Percentiles rank a stretch among this genome's conserved stretches.
Conservation (phyloP, 2,888 invertebrate genomes). For the Gymnosoma rotundatum region DNA sequence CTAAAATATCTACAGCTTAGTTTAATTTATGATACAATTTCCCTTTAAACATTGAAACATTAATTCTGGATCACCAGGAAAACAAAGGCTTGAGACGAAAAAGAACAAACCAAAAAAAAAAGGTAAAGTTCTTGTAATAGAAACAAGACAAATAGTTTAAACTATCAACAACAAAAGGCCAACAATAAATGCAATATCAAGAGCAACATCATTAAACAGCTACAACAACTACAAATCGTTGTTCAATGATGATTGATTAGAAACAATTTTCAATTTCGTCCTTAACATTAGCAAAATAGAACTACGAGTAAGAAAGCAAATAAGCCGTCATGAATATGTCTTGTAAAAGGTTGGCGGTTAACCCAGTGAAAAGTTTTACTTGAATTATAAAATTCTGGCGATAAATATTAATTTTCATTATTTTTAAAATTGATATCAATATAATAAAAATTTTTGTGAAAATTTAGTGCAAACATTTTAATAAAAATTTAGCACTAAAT, state of each 20-base stretch:
- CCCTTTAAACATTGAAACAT: slow-evolving; percentile 53
- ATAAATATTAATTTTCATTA: too few relatives aligned
- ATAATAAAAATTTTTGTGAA: too few relatives aligned
- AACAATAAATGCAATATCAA: slow-evolving; percentile 51
- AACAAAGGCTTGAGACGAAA: slow-evolving; percentile 20
- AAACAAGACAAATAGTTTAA: slow-evolving; percentile 62
- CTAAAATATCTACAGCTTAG: slow-evolving; percentile 13
- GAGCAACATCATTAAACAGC: slow-evolving; percentile 60
- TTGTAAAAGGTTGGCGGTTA: slow-evolving; percentile 39
- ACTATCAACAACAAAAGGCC: slow-evolving; percentile 52
- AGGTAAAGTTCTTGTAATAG: slow-evolving; percentile 10
- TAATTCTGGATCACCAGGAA: slow-evolving; percentile 57
- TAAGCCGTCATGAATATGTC: slow-evolving; percentile 57
- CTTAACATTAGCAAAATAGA: slow-evolving; percentile 55
- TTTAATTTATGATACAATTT: slow-evolving; percentile 60
- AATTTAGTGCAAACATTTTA: too few relatives aligned
- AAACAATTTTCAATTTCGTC: slow-evolving; percentile 72
- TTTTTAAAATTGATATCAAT: too few relatives aligned
- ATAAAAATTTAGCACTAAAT: too few relatives aligned
- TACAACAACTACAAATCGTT: slow-evolving; percentile 76
- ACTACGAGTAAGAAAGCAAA: neutral
- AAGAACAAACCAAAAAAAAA: slow-evolving; percentile 1
- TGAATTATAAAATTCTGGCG: too few relatives aligned
- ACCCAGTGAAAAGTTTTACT: slow-evolving; percentile 21
- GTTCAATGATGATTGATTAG: slow-evolving; percentile 78